Percentiles rank a stretch among this genome's conserved stretches.
Conservation (phyloP, 2,888 invertebrate species). For the Lycia hirtaria region DNA sequence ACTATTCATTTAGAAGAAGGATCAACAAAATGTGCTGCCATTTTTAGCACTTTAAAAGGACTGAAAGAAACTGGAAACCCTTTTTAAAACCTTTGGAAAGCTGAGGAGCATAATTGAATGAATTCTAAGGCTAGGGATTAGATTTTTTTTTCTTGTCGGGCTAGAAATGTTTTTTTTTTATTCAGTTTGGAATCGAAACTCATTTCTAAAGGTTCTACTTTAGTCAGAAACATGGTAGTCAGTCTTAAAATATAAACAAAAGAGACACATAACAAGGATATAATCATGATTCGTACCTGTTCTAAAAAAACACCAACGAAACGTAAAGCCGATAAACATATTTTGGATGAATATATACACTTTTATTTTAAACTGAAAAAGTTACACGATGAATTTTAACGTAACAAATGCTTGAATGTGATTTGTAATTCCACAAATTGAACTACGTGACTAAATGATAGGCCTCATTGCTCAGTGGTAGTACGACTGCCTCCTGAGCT, state of each 20-base stretch:
- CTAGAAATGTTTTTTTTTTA: neutral
- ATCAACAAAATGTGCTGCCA: neutral
- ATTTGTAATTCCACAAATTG: too few species aligned
- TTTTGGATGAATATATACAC: too few species aligned
- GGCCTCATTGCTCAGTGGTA: too few species aligned
- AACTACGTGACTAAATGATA: too few species aligned
- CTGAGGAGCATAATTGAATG: slow-evolving; percentile 1
- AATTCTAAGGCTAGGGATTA: slow-evolving; percentile 7
- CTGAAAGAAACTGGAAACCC: slow-evolving; percentile 5
- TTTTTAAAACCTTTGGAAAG: neutral
- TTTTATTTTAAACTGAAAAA: too few species aligned
- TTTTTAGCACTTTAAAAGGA: slow-evolving; percentile 2
- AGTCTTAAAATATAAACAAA: neutral
- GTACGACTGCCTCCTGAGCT: too few species aligned
- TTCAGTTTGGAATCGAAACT: neutral
- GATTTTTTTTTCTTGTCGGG: neutral
- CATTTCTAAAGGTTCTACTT: neutral
- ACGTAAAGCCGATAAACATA: too few species aligned
- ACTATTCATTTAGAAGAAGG: slow-evolving; percentile 2
- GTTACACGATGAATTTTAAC: too few species aligned
- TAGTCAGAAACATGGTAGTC: neutral
- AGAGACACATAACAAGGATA: too few species aligned
- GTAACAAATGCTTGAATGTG: too few species aligned
- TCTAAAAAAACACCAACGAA: too few species aligned
- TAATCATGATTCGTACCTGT: too few species aligned